Percentiles rank a stretch among this genome's conserved stretches.
These are phyloP conservation scores for Enteromius unitaeniatus DNA, from an alignment of 2,797 vertebrate species.

Conservation along the genomic window DNA sequence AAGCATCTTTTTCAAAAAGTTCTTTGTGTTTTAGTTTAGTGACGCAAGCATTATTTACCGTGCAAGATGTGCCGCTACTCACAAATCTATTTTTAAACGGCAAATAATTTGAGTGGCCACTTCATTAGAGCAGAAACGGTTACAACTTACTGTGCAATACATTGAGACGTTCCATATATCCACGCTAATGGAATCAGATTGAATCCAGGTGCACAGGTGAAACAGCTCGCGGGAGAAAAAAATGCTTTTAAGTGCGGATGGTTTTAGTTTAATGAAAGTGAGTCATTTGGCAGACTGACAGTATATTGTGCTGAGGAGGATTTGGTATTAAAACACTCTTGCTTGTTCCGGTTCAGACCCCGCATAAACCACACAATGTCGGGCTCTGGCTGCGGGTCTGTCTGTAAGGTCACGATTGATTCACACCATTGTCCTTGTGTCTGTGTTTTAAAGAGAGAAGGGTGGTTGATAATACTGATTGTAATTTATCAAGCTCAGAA, in stretches of 20 bases:
- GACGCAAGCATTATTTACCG: not conserved
- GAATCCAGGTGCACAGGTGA: slow-evolving; percentile 49
- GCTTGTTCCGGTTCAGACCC: slow-evolving; percentile 53
- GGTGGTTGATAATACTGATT: slow-evolving; percentile 73
- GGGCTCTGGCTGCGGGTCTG: slow-evolving; percentile 28
- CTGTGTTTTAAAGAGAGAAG: slow-evolving; percentile 72
- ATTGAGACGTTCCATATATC: slow-evolving; percentile 54
- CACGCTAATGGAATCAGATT: slow-evolving; percentile 58
- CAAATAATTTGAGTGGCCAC: slow-evolving; percentile 54
- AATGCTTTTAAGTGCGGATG: slow-evolving; percentile 48
- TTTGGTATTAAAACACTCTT: slow-evolving; percentile 49
- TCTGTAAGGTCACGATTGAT: slow-evolving; percentile 16
- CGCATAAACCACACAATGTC: slow-evolving; percentile 43
- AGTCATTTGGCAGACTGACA: slow-evolving; percentile 57
- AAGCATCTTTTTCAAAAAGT: not conserved
- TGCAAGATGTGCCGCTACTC: not conserved
- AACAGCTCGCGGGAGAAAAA: slow-evolving; percentile 23
- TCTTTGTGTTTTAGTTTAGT: not conserved
- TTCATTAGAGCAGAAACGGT: slow-evolving; percentile 45
- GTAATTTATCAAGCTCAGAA: slow-evolving; percentile 77
- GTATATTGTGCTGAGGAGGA: slow-evolving; percentile 55
- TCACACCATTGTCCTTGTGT: slow-evolving; percentile 60
- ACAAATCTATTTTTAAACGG: slow-evolving; percentile 40
- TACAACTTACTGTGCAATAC: slow-evolving; percentile 48
- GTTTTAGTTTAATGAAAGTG: slow-evolving; percentile 59